These are phyloP conservation scores for Drosophila testacea DNA, from an alignment of 2,888 invertebrate genomes.

Conservation along the genomic window DNA sequence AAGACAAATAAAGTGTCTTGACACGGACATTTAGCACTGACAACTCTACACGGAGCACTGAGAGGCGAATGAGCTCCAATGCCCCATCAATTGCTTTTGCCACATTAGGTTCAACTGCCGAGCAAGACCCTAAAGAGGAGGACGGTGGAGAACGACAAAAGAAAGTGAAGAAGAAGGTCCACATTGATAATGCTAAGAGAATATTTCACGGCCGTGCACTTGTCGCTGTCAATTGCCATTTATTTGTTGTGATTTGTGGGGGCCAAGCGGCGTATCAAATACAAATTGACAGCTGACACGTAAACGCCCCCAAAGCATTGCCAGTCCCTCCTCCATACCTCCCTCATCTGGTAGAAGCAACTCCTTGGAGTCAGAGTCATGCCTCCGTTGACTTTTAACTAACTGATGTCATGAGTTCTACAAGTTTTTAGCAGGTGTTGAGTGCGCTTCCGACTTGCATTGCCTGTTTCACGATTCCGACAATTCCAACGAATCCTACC, in stretches of 20 bases:
- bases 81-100: constrained; percentile 20
- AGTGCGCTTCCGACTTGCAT: constrained; percentile 71
- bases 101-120: constrained; percentile 63
- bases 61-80: constrained; percentile 23
- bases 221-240: constrained; percentile 77
- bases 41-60: constrained; percentile 16
- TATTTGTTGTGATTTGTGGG: constrained; percentile 72
- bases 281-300: constrained; percentile 77
- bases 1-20: constrained; percentile 77
- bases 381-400: constrained; percentile 14
- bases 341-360: not conserved
- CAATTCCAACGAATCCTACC: constrained; percentile 11
- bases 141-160: not conserved
- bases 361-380: not conserved
- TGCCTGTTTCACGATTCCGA: constrained; percentile 42
- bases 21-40: constrained; percentile 68
- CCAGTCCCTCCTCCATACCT: constrained; percentile 2
- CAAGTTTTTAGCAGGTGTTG: constrained; percentile 68
- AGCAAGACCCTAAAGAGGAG: constrained; percentile 35
- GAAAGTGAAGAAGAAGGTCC: not conserved
- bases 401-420: constrained; percentile 46
- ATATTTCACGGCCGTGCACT: constrained; percentile 48
- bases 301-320: constrained; percentile 40
- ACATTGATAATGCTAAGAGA: constrained; percentile 10
- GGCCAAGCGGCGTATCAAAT: constrained; percentile 58